phyloP scores from a whole-genome alignment of 1,140 invertebrate species.

The Hylaeus anthracinus region DNA sequence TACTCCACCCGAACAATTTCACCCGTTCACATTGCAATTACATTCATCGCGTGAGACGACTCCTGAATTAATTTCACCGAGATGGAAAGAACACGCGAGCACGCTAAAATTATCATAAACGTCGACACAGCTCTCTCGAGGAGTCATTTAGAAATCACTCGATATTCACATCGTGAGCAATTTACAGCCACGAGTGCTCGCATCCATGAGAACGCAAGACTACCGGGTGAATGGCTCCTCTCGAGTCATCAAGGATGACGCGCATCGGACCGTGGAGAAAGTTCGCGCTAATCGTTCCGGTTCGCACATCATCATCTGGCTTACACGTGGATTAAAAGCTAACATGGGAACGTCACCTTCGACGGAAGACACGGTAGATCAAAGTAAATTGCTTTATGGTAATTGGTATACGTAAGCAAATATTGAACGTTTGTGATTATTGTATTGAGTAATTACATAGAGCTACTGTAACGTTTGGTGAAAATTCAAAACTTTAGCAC shows the following conservation, averaged over 20 bases:
- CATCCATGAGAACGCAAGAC: background rate
- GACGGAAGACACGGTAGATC: too few relatives aligned
- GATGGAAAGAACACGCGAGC: background rate
- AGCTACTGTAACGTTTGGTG: too few relatives aligned
- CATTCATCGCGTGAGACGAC: too few relatives aligned
- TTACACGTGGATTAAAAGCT: too few relatives aligned
- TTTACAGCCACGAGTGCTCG: background rate
- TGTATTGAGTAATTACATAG: too few relatives aligned
- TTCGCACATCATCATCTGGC: background rate
- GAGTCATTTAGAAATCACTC: background rate
- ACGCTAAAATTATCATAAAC: conserved; percentile 3
- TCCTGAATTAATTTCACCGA: background rate
- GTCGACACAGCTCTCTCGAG: background rate
- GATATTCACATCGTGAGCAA: conserved; percentile 1
- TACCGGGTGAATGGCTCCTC: background rate
- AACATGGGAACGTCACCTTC: too few relatives aligned
- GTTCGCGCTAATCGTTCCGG: background rate
- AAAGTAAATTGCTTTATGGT: too few relatives aligned
- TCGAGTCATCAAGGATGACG: conserved; percentile 8
- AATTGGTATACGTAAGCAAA: too few relatives aligned
- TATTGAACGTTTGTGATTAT: too few relatives aligned
- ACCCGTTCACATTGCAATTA: background rate
- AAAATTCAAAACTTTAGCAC: too few relatives aligned
- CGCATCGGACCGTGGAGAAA: conserved; percentile 6
- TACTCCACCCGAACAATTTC: background rate